Conservation (phyloP, 2,113 vertebrate genomes). For the Hydropotes inermis region DNA sequence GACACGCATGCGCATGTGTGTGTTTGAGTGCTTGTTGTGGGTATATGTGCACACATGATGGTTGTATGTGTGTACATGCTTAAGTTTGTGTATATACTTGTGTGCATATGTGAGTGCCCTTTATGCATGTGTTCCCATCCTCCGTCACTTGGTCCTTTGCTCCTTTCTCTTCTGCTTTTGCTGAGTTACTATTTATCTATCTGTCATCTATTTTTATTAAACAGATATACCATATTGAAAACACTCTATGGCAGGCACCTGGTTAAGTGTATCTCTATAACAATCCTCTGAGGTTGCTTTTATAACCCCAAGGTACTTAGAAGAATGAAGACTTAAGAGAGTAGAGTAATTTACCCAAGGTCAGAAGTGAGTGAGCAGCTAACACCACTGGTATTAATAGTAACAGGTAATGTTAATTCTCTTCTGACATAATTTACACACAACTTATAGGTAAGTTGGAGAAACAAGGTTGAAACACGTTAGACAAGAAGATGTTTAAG, state of each 20-base stretch:
- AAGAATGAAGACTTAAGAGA: neutral
- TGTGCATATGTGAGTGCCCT: neutral
- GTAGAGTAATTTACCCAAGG: neutral
- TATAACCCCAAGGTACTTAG: neutral
- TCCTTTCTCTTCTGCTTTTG: neutral
- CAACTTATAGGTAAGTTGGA: neutral
- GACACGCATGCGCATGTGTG: neutral
- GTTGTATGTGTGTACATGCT: neutral
- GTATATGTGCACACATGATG: neutral
- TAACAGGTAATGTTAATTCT: neutral
- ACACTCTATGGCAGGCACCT: neutral
- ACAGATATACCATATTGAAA: neutral
- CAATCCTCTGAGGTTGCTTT: neutral
- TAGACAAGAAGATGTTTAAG: neutral
- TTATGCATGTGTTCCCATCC: neutral
- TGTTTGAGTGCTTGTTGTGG: neutral
- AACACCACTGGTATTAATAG: neutral
- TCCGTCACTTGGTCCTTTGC: neutral
- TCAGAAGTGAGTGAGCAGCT: neutral
- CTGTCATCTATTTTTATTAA: conserved; percentile 23
- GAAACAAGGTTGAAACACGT: neutral
- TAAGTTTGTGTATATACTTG: neutral
- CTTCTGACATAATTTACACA: neutral
- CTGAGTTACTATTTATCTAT: neutral
- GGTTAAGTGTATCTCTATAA: neutral